Percentiles rank a stretch among this genome's conserved stretches.
Conservation (phyloP, 2,113 vertebrate genomes). For the Actinemys pallida region DNA sequence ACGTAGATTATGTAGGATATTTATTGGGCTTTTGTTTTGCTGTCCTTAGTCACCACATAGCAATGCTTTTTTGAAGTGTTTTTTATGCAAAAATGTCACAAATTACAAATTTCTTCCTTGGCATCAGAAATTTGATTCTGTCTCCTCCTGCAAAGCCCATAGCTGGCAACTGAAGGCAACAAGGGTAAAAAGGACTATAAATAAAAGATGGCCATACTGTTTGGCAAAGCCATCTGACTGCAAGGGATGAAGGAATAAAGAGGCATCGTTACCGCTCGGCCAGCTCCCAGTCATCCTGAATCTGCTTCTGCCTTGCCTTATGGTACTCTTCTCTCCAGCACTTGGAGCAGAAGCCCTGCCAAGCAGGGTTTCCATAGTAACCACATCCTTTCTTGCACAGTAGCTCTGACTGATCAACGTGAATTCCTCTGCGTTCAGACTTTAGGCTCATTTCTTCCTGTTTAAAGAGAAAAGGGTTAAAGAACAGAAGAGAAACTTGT, state of each 20-base stretch:
- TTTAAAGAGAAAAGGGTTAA: constrained; percentile 27
- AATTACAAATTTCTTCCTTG: neutral
- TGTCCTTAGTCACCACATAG: neutral
- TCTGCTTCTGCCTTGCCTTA: constrained; percentile 90
- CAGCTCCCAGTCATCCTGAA: constrained; percentile 95
- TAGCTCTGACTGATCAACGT: constrained; percentile 94
- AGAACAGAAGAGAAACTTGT: neutral
- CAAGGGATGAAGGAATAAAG: neutral
- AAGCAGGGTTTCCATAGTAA: constrained; percentile 94
- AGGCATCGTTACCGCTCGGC: constrained; percentile 88
- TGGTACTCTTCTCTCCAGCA: constrained; percentile 97
- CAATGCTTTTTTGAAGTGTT: constrained; percentile 1
- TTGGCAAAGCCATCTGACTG: neutral
- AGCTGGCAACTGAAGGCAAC: neutral
- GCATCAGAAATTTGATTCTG: neutral
- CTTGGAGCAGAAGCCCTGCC: constrained; percentile 96
- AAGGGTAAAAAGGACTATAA: neutral
- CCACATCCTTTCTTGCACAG: constrained; percentile 97
- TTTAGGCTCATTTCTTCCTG: constrained; percentile 89
- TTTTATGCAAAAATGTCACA: neutral
- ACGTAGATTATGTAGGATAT: constrained; percentile 21
- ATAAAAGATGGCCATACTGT: neutral
- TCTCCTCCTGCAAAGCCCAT: neutral
- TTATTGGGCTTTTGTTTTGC: neutral
- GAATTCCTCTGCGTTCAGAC: constrained; percentile 91